Evolutionary conservation across 2,888 invertebrate species (phyloP), one percentile per base, ranked within the genome.

Genomic region (Bugula neritina): DNA sequence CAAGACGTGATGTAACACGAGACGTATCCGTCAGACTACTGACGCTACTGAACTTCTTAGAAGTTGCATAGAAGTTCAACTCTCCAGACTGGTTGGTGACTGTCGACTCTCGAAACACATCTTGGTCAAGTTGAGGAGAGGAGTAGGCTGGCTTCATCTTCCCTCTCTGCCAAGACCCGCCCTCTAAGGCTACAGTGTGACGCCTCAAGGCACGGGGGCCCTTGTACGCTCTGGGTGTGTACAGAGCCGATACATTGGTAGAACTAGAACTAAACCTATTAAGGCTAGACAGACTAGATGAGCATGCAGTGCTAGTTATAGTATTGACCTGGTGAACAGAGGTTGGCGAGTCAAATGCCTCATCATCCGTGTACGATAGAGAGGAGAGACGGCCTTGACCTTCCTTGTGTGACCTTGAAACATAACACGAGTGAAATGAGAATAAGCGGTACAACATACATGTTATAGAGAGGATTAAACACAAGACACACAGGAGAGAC

Each of bases 351-450:
- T 63, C 21, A 27, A 63, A 63, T 25, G 63, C 63, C 34, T 63
- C 63, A 31, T 63, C 63, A 63, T 63, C 63, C 27, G 27, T 31
- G 31, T 63, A 63, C 31, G 63, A 63, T n/a, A 31, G 63, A n/a
- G 63, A 63, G 63, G 63, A 63, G 63, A 13, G 31, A 31, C 31
- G 63, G 34, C 31, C 27, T 43, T 43, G 43, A 43, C 43, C 43
- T 17, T 43, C 43, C 17, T 5, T 43, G 43, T 43, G 43, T 43
- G 43, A 43, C 43, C 43, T 43, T 5, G 17, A 43, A 5, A 43
- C 5, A 43, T 10, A 43, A 17, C 43, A 43, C 43, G 17, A 43
- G 17, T 43, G 43, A 43, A 5, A 43, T 17, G 17, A 43, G 43
- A 43, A 17, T 10, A 43, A 43, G 17, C 43, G 17, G 43, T 10